Base-by-base conservation (phyloP, 2,797 vertebrate species). In the Danio kyathit region DNA sequence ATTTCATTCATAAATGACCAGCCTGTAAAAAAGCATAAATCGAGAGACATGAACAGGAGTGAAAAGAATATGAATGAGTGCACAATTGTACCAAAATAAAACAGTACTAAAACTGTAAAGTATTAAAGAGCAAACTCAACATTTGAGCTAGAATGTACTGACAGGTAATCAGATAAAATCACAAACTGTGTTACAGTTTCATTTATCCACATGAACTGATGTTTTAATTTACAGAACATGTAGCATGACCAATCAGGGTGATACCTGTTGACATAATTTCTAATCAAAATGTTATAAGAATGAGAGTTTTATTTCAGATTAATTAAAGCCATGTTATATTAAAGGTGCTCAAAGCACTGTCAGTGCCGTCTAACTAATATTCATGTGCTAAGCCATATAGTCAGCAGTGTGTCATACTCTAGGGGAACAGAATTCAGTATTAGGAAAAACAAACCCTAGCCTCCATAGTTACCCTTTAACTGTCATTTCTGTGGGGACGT, bases 1-100 rank as follows among this genome's bases (percentile, higher is more conserved):
- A 94, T 89, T 80, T 97, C 96, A 66, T 86, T 91, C 77, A 96
- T 92, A 57, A 96, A 92, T 59, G 93, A 94, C 90, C 93, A 95
- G 6, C 95, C 97, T 98, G 86, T 38, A 82, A 90, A 88, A 76
- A 8, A 71, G 56, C 21, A 77, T 17, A 72, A 70, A 1, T 38
- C 16, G 21, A 67, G 17, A 48, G 83, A 5, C n/a, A 74, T 6
- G 78, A 7, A 65, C 44, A 41, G 10, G 0, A 3, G 14, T 16
- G 48, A 52, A 38, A 19, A 54, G 12, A 57, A 19, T 44, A 19
- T 11, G 54, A 57, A 9, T 19, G 0, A 19, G 11, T 5, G 38
- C 2, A n/a, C 3, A 71, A 2, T 41, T 41, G 4, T 54, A 6
- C 16, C 12, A 43, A 57, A 43, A 19, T 3, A 29, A 49, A 17